These are phyloP conservation scores for Sitobion miscanthi DNA, from an alignment of 1,140 invertebrate species.

Conservation along the genomic window DNA sequence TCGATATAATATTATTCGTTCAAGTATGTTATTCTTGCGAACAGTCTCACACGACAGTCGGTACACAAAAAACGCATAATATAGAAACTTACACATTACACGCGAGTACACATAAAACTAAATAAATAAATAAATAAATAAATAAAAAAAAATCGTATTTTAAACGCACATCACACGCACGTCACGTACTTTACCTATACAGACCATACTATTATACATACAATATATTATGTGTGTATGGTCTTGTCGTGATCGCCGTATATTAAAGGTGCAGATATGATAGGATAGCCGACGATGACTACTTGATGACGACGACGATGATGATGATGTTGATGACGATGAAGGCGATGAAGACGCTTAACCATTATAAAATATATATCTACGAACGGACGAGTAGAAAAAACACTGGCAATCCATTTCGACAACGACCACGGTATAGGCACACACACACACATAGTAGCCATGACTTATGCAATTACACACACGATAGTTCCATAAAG, in stretches of 20 bases:
- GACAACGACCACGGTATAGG: neutral
- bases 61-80: too few species aligned
- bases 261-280: neutral
- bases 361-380: neutral
- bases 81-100: neutral
- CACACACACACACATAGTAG: neutral
- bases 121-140: neutral
- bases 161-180: neutral
- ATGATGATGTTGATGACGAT: neutral
- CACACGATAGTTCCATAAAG: conserved; percentile 13
- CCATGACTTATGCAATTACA: conserved; percentile 5
- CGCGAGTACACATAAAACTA: neutral
- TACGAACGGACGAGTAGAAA: neutral
- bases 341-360: neutral
- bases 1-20: too few species aligned
- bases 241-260: neutral
- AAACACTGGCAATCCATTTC: neutral
- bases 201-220: too few species aligned
- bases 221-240: neutral
- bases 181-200: too few species aligned
- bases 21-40: too few species aligned
- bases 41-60: neutral
- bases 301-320: neutral
- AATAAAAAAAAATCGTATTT: neutral
- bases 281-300: neutral